A percentile compares a stretch with the other conserved stretches of the same genome.
Evolutionary conservation across 2,113 vertebrate genomes (phyloP).

Genomic region (Ameiurus melas): DNA sequence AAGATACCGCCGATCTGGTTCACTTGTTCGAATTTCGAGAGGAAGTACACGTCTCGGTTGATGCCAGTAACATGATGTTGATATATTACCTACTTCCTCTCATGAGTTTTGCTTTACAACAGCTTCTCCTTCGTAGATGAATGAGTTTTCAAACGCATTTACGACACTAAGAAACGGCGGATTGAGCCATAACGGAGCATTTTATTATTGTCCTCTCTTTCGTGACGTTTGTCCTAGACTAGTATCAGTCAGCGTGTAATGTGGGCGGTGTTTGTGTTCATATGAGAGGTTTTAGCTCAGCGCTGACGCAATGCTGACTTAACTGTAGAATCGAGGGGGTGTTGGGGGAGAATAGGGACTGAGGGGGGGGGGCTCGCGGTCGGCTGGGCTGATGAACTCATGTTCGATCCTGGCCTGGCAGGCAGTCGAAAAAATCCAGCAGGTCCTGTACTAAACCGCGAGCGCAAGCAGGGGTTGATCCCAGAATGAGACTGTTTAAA

Average conservation of each 20-base stretch:
- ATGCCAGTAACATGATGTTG: conserved; percentile 23
- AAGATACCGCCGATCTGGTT: neutral
- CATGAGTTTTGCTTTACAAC: neutral
- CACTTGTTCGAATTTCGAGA: neutral
- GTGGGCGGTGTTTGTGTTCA: conserved; percentile 52
- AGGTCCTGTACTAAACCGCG: too few relatives aligned
- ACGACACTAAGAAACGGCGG: neutral
- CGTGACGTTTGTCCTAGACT: neutral
- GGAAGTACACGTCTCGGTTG: neutral
- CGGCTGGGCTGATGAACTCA: too few relatives aligned
- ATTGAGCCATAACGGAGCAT: conserved; percentile 35
- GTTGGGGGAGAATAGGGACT: too few relatives aligned
- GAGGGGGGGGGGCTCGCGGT: too few relatives aligned
- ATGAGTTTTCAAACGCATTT: neutral
- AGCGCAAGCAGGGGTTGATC: too few relatives aligned
- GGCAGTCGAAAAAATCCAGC: too few relatives aligned
- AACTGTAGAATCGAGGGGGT: neutral
- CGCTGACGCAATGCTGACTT: neutral
- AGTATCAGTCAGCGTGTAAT: conserved; percentile 57
- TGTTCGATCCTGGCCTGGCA: too few relatives aligned
- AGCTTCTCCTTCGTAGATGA: conserved; percentile 10
- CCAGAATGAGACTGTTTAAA: too few relatives aligned
- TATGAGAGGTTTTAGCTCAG: conserved; percentile 4
- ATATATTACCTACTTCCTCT: conserved; percentile 29
- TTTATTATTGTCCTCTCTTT: conserved; percentile 5